Evolutionary conservation across 2,113 vertebrate genomes (phyloP), one percentile per base, ranked within the genome.

Genomic region (Ondatra zibethicus): DNA sequence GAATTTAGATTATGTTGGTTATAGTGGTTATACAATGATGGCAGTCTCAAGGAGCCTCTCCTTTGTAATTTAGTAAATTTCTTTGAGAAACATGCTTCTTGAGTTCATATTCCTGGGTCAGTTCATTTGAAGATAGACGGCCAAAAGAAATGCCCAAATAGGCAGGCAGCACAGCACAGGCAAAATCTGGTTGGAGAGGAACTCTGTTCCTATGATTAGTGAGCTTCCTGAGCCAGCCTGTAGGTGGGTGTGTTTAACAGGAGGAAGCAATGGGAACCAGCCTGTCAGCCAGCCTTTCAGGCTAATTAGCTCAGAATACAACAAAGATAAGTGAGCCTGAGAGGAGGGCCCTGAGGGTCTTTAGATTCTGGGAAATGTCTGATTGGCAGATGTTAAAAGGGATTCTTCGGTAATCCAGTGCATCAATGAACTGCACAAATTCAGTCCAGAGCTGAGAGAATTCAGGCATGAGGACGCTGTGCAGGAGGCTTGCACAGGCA

Each of bases 311-410:
- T 98, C 98, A 84, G 96, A 97, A 98, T 97, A 98, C 98, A 98
- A 99, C 99, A 99, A 99, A 99, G 98, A 99, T 99, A 98, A 99
- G 98, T 98, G 97, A 96, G 98, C 97, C 97, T 98, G 98, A 98
- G 98, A 99, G 98, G 98, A 98, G 98, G 98, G 98, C 98, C 98
- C 98, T 98, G 97, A 97, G 97, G 92, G 96, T 96, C 98, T 98
- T 98, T 98, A 98, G 97, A 98, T 97, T 97, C 98, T 98, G 97
- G 96, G 97, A 97, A 95, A 96, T 97, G 97, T 97, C 98, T 98
- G 98, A 98, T 96, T 98, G 99, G 98, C 98, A 98, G 98, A 98
- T 97, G 97, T 97, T 98, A 97, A 98, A 98, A 98, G 97, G 97
- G 97, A 98, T 98, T 98, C 98, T 96, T 98, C 96, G 94, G 97